Evolutionary conservation across 2,888 invertebrate species (phyloP).

Genomic region (Ochropacha duplaris): DNA sequence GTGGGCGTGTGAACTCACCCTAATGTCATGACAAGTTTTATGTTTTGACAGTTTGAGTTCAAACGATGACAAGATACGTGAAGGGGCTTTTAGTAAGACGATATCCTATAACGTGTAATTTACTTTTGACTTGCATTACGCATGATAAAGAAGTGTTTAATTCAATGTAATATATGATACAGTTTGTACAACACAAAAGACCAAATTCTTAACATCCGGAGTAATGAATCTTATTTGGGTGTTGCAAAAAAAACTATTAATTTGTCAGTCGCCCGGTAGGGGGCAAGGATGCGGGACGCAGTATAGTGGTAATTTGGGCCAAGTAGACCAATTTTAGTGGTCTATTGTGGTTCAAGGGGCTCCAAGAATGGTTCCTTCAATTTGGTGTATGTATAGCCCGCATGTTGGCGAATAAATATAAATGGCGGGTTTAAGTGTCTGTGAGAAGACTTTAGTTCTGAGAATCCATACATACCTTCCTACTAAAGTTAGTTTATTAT

Average conservation of each 20-base stretch:
- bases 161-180: constrained; percentile 20
- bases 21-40: constrained; percentile 49
- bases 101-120: constrained; percentile 51
- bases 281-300: constrained; percentile 73
- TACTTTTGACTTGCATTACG: constrained; percentile 29
- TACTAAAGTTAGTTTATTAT: too few species aligned
- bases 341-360: constrained; percentile 64
- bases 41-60: constrained; percentile 65
- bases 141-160: constrained; percentile 20
- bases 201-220: constrained; percentile 26
- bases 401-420: constrained; percentile 70
- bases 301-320: constrained; percentile 75
- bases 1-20: constrained; percentile 70
- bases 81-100: constrained; percentile 50
- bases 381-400: constrained; percentile 66
- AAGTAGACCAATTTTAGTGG: constrained; percentile 71
- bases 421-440: constrained; percentile 41
- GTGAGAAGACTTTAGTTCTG: constrained; percentile 15
- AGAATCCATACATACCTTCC: background rate
- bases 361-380: constrained; percentile 73
- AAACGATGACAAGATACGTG: constrained; percentile 50
- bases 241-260: constrained; percentile 49
- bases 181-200: constrained; percentile 26
- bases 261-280: constrained; percentile 53
- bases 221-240: constrained; percentile 21